phyloP scores from a whole-genome alignment of 2,797 vertebrate genomes.

The Gallinago nigripennis region DNA sequence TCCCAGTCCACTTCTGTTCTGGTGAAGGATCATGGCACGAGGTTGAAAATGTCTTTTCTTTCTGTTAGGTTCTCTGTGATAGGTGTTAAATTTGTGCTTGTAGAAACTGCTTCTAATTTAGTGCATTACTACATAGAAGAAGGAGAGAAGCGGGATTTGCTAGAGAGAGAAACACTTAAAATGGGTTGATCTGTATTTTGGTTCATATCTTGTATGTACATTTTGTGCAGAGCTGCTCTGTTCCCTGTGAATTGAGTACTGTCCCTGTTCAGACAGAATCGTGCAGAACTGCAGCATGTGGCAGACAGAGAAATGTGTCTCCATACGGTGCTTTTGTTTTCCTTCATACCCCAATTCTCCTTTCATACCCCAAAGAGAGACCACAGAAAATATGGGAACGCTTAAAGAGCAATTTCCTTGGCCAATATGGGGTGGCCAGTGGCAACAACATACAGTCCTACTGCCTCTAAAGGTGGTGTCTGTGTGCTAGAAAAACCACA shows the following conservation, averaged over 20 bases:
- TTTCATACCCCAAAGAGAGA: background rate
- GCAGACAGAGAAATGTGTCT: background rate
- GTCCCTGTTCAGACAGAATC: background rate
- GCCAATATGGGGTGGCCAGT: background rate
- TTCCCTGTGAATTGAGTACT: accelerated
- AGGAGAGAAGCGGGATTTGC: background rate
- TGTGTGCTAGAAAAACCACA: background rate
- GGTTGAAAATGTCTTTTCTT: background rate
- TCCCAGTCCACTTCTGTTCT: background rate
- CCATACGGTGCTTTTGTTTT: background rate
- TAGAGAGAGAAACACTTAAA: background rate
- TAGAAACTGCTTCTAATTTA: background rate
- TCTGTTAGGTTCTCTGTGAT: background rate
- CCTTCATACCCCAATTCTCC: background rate
- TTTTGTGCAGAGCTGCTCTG: background rate
- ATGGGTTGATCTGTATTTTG: background rate
- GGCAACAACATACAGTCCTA: background rate
- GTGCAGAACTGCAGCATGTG: background rate
- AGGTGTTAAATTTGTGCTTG: background rate
- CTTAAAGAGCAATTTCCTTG: background rate
- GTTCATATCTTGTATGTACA: background rate
- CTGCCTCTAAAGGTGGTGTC: background rate
- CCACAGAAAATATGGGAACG: background rate
- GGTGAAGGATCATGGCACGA: background rate
- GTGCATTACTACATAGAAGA: background rate